Percentiles rank a stretch among this genome's conserved stretches.
Conservation (phyloP, 2,797 vertebrate genomes). For the Smutsia temminckii region DNA sequence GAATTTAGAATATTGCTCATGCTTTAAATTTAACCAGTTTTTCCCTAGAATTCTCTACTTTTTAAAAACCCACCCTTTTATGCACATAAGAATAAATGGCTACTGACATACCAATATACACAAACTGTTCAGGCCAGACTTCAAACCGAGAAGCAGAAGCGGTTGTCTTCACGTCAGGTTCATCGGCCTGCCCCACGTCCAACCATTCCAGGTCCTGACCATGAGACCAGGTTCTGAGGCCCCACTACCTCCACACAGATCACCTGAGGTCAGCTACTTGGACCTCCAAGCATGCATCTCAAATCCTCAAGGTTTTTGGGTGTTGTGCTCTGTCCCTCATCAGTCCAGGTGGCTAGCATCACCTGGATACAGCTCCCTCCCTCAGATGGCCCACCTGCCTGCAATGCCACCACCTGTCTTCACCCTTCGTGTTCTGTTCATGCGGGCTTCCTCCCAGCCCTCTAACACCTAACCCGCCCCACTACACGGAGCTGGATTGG, state of each 20-base stretch:
- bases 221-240: background rate
- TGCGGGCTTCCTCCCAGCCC: background rate
- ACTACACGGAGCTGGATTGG: background rate
- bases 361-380: background rate
- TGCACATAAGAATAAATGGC: background rate
- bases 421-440: background rate
- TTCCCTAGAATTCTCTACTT: constrained; percentile 5
- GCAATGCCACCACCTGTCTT: no score
- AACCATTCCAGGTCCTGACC: background rate
- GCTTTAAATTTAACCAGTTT: background rate
- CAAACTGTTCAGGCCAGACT: background rate
- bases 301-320: background rate
- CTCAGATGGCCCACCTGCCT: background rate
- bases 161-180: background rate
- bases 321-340: background rate
- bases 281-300: background rate
- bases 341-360: background rate
- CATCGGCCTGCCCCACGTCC: background rate
- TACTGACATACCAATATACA: background rate
- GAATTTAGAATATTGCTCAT: background rate
- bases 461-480: background rate
- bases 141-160: background rate
- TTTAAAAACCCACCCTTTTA: background rate
- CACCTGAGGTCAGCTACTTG: background rate
- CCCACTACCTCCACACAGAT: background rate